A percentile compares a stretch with the other conserved stretches of the same genome.
phyloP scores from a whole-genome alignment of 2,888 invertebrate species.

The Nysson spinosus region DNA sequence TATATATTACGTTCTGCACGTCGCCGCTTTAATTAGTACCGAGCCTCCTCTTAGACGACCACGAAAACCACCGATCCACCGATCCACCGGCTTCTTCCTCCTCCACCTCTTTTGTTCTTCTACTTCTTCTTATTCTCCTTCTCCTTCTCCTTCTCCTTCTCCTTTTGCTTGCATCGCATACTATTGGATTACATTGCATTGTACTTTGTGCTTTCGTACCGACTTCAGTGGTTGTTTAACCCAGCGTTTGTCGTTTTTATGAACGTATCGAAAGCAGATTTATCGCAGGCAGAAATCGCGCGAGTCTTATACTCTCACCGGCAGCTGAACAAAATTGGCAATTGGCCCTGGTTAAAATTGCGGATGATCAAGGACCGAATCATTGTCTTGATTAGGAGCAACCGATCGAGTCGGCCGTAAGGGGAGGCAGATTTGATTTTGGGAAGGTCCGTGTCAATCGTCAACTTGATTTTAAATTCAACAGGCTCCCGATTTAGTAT shows the following conservation, averaged over 20 bases:
- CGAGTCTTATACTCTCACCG: no score
- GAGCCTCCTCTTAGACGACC: slow-evolving; percentile 15
- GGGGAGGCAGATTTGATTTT: slow-evolving; percentile 1
- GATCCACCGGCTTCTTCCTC: no score
- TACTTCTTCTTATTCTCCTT: no score
- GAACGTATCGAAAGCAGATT: no score
- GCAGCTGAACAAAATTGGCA: slow-evolving; percentile 1
- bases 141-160: no score
- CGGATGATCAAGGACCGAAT: not conserved
- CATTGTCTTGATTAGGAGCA: no score
- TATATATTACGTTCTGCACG: slow-evolving; percentile 25
- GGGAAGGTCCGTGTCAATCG: not conserved
- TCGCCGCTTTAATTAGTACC: slow-evolving; percentile 48
- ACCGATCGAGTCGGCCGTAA: not conserved
- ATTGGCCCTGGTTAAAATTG: slow-evolving; percentile 15
- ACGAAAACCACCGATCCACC: slow-evolving; percentile 8
- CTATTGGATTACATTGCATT: not conserved
- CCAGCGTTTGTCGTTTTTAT: no score
- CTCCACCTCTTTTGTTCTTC: no score
- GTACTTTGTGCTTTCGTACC: not conserved
- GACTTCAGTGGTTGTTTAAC: no score
- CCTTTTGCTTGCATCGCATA: no score
- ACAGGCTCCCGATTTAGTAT: slow-evolving; percentile 6
- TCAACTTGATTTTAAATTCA: no score
- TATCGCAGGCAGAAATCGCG: no score